Conservation (phyloP, 1,140 invertebrate genomes). For the Ericerus pela region DNA sequence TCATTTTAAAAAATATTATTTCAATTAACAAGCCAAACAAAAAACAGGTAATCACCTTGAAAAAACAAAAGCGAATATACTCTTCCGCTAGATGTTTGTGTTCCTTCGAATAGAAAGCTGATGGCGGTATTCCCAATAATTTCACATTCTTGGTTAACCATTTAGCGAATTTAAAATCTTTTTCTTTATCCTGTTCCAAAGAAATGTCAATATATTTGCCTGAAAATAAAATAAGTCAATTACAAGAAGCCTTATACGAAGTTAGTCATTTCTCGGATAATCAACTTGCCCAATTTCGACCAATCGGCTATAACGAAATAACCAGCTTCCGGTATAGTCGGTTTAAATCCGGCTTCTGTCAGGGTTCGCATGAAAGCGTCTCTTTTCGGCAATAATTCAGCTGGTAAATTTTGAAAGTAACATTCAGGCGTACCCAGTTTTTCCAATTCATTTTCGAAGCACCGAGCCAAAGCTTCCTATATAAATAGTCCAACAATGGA, state of each 20-base stretch:
- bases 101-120: constrained; percentile 73
- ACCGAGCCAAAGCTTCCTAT: constrained; percentile 79
- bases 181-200: constrained; percentile 49
- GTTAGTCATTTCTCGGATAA: background rate
- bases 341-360: constrained; percentile 65
- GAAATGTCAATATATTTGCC: constrained; percentile 38
- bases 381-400: constrained; percentile 66
- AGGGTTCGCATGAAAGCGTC: constrained; percentile 69
- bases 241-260: background rate
- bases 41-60: constrained; percentile 53
- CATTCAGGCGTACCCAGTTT: constrained; percentile 57
- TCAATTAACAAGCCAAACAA: too few relatives aligned
- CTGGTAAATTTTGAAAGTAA: constrained; percentile 66
- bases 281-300: constrained; percentile 47
- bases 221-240: constrained; percentile 17
- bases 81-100: constrained; percentile 77
- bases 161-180: constrained; percentile 86
- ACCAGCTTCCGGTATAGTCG: constrained; percentile 86
- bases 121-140: constrained; percentile 82
- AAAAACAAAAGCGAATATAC: constrained; percentile 82
- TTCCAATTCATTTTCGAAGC: constrained; percentile 72
- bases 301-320: constrained; percentile 96
- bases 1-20: too few relatives aligned
- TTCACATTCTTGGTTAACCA: constrained; percentile 91
- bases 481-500: constrained; percentile 6